Evolutionary conservation across 2,113 vertebrate species (phyloP).

Genomic region (Chaetodon trifascialis): DNA sequence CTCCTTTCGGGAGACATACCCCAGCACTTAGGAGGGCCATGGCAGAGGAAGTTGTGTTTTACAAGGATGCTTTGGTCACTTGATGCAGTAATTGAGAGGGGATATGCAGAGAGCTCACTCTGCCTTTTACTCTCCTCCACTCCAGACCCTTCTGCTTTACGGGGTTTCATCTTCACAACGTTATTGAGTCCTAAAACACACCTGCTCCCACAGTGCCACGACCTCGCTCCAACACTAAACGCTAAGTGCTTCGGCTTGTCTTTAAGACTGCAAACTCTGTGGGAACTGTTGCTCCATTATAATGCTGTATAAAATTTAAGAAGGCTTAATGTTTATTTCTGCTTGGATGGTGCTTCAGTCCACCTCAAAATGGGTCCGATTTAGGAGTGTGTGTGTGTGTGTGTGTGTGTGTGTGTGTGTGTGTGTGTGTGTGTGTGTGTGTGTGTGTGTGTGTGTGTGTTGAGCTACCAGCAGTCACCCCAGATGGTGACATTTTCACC

Average conservation of each 20-base stretch:
- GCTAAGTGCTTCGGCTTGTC: constrained; percentile 57
- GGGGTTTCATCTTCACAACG: constrained; percentile 56
- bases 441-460: background rate
- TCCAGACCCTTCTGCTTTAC: constrained; percentile 61
- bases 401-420: background rate
- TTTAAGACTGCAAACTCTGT: constrained; percentile 42
- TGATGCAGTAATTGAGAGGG: constrained; percentile 66
- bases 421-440: background rate
- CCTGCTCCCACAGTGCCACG: constrained; percentile 68
- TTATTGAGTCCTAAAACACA: constrained; percentile 81
- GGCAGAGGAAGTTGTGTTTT: constrained; percentile 44
- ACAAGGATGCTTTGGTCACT: constrained; percentile 63
- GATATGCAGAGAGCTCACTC: constrained; percentile 54
- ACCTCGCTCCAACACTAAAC: constrained; percentile 53
- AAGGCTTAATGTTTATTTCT: constrained; percentile 51
- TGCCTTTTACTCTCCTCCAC: constrained; percentile 52
- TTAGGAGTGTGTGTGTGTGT: too few species aligned
- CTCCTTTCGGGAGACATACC: constrained; percentile 49
- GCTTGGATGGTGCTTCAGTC: constrained; percentile 1
- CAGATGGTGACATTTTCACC: constrained; percentile 14
- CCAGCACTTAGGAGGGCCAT: background rate
- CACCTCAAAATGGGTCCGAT: constrained; percentile 6
- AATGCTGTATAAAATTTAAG: constrained; percentile 41
- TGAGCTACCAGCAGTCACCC: background rate
- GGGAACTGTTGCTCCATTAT: constrained; percentile 54